Evolutionary conservation across 2,888 invertebrate species (phyloP).

Genomic region (Sabellastarte sp.): DNA sequence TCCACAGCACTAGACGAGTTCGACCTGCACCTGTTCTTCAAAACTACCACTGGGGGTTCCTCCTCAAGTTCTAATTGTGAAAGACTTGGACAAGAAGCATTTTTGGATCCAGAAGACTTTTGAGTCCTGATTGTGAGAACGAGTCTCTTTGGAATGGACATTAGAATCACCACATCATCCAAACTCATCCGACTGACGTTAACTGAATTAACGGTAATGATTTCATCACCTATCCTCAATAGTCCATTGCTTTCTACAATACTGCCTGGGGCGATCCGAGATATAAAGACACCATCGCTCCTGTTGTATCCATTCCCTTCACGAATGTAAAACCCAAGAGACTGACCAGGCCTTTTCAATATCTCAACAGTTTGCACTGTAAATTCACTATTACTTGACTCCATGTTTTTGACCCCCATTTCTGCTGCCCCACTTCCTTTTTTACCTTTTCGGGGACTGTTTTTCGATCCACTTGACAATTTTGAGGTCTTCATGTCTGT

Average conservation of each 20-base stretch:
- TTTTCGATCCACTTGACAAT: background rate
- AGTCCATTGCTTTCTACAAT: conserved; percentile 97
- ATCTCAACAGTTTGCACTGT: conserved; percentile 76
- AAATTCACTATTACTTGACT: conserved; percentile 14
- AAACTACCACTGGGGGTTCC: conserved; percentile 49
- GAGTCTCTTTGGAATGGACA: conserved; percentile 96
- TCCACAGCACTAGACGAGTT: conserved; percentile 48
- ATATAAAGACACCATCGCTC: conserved; percentile 96
- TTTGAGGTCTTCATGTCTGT: background rate
- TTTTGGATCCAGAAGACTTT: conserved; percentile 12
- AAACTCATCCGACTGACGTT: conserved; percentile 97
- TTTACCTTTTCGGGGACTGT: background rate
- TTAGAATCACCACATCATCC: conserved; percentile 98
- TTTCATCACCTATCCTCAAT: conserved; percentile 96
- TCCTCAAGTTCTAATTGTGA: conserved; percentile 34
- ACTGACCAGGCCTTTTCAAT: conserved; percentile 97
- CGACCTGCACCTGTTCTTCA: conserved; percentile 46
- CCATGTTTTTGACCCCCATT: conserved; percentile 24
- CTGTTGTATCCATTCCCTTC: conserved; percentile 98
- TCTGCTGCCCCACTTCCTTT: background rate
- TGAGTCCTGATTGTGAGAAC: conserved; percentile 77
- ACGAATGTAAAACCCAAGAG: conserved; percentile 93
- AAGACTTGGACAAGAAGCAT: conserved; percentile 47
- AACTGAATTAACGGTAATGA: conserved; percentile 94
- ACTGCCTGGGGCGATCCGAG: conserved; percentile 90